Evolutionary conservation across 2,797 vertebrate species (phyloP), one percentile per base, ranked within the genome.

Genomic region (Astyanax mexicanus): DNA sequence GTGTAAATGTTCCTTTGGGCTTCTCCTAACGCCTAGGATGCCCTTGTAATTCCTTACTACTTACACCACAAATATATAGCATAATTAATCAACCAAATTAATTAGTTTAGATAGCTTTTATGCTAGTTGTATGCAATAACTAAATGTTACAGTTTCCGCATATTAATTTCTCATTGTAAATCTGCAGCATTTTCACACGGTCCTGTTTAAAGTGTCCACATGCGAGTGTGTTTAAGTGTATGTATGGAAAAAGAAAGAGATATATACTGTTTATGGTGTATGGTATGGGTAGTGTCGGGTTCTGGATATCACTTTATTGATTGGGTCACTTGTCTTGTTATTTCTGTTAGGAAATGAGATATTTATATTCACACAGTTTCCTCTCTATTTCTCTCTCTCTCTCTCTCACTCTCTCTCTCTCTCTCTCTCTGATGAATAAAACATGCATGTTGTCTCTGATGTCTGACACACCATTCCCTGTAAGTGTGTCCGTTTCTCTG

Each of bases 391-490:
- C n/a, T 11, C 58, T 51, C 45, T 17, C 60, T 67, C 60, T 75
- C 52, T 19, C 52, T 65, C 44, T 54, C 54, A 79, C 61, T 75
- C 65, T 71, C 80, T 73, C 72, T 77, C 49, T 69, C 32, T 42
- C n/a, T 73, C 70, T 68, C 54, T 75, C 29, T 40, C 51, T 69
- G 40, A 70, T 79, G 75, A 81, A 81, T 81, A 70, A 81, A 77
- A 58, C 51, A 81, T 81, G 71, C 29, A 19, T 66, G 71, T 77
- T 72, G 69, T 77, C 75, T 81, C 80, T 74, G 75, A 81, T 78
- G 71, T 80, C 64, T 80, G 69, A 73, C 40, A 69, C 29, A 19
- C 11, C 42, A 66, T 49, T 71, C 38, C 55, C 55, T 49, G 42
- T 61, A 52, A 75, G 47, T 40, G 13, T 21, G 60, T 62, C 35